These are phyloP conservation scores for Rhingia rostrata DNA, from an alignment of 2,888 invertebrate species.

Conservation along the genomic window DNA sequence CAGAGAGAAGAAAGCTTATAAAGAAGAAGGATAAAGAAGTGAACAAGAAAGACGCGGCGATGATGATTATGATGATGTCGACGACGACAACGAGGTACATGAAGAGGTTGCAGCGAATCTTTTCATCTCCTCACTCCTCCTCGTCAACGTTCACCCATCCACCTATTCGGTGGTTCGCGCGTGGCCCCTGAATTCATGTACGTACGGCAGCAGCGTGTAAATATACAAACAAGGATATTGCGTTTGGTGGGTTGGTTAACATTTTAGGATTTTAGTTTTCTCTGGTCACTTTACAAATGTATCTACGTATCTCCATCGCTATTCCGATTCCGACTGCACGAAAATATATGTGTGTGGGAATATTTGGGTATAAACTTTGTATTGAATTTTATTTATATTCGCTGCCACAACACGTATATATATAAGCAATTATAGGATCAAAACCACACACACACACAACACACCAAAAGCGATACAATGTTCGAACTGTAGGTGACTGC, in stretches of 20 bases:
- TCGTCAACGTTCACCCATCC: neutral
- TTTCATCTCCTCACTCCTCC: slow-evolving; percentile 8
- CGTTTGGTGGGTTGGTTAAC: slow-evolving; percentile 67
- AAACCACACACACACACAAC: slow-evolving; percentile 53
- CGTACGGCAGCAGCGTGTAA: slow-evolving; percentile 10
- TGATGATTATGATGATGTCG: slow-evolving; percentile 67
- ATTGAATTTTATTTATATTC: slow-evolving; percentile 74
- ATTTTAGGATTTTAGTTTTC: slow-evolving; percentile 72
- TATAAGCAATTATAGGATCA: slow-evolving; percentile 68
- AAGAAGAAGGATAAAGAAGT: slow-evolving; percentile 69
- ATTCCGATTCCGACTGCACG: slow-evolving; percentile 16
- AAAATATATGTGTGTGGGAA: slow-evolving; percentile 41
- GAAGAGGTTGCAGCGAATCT: slow-evolving; percentile 65
- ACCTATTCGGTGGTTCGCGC: slow-evolving; percentile 31
- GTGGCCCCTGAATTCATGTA: slow-evolving; percentile 66
- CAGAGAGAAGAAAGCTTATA: slow-evolving; percentile 64
- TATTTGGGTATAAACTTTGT: slow-evolving; percentile 67
- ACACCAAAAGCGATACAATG: slow-evolving; percentile 9
- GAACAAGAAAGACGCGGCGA: slow-evolving; percentile 70
- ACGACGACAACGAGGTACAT: slow-evolving; percentile 53
- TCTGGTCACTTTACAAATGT: slow-evolving; percentile 61
- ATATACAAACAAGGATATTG: slow-evolving; percentile 65
- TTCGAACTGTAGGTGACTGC: slow-evolving; percentile 50
- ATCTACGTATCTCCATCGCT: slow-evolving; percentile 35
- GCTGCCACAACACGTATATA: slow-evolving; percentile 42